Conservation (phyloP, 2,888 invertebrate genomes). For the Latrodectus elegans region DNA sequence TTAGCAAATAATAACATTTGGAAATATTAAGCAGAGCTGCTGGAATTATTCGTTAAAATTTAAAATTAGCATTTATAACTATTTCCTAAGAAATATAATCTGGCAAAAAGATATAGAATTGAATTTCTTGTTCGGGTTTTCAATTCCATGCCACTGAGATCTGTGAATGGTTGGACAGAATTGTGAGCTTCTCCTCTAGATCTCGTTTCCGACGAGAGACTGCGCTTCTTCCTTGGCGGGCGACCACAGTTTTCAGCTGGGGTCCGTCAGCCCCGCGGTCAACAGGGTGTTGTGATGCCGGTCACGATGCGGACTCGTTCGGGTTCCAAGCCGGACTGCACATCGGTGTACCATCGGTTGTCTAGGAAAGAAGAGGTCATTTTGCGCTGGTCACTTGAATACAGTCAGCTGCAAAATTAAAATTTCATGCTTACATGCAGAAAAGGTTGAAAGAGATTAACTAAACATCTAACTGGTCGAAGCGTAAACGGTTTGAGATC, state of each 20-base stretch:
- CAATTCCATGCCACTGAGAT: neutral
- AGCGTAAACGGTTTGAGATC: too few relatives aligned
- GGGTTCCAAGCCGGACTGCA: slow-evolving; percentile 56
- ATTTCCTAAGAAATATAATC: too few relatives aligned
- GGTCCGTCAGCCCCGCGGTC: slow-evolving; percentile 7
- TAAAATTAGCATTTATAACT: too few relatives aligned
- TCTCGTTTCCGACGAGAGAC: neutral
- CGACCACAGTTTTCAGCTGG: neutral
- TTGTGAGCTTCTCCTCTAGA: too few relatives aligned
- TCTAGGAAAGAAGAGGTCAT: slow-evolving; percentile 62
- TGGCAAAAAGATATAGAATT: too few relatives aligned
- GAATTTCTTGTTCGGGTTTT: neutral
- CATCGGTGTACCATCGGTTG: slow-evolving; percentile 54
- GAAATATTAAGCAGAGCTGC: too few relatives aligned
- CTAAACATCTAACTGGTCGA: too few relatives aligned
- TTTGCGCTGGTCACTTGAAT: slow-evolving; percentile 61
- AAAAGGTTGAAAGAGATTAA: neutral
- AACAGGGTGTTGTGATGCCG: slow-evolving; percentile 56
- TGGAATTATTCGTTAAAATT: too few relatives aligned
- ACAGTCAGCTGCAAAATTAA: slow-evolving; percentile 54
- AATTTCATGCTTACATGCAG: slow-evolving; percentile 35
- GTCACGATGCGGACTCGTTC: slow-evolving; percentile 40
- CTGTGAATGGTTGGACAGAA: neutral
- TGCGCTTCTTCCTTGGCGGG: neutral
- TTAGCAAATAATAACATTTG: too few relatives aligned